Evolutionary conservation across 2,888 invertebrate species (phyloP).

Genomic region (Eristalis tenax): DNA sequence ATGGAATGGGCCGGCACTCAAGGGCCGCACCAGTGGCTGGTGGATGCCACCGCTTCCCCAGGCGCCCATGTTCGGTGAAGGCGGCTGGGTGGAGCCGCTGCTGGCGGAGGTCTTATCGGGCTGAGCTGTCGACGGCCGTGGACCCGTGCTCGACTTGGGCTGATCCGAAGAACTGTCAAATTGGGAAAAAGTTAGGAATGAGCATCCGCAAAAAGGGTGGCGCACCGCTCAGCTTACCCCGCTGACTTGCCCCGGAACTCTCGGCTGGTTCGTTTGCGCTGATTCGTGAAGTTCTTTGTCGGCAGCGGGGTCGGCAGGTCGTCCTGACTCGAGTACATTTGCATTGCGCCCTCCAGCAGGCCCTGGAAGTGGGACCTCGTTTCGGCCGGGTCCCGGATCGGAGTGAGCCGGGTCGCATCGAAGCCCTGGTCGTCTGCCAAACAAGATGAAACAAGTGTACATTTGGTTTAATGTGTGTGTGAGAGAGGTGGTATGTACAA

Average conservation of each 20-base stretch:
- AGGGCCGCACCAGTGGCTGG: slow-evolving; percentile 83
- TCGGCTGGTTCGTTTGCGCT: slow-evolving; percentile 76
- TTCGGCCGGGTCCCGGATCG: slow-evolving; percentile 79
- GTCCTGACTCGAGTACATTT: slow-evolving; percentile 80
- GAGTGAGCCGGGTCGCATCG: slow-evolving; percentile 73
- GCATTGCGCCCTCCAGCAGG: slow-evolving; percentile 80
- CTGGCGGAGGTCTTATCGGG: slow-evolving; percentile 77
- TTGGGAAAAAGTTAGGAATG: neutral
- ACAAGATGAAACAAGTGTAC: slow-evolving; percentile 70
- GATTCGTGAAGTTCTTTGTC: slow-evolving; percentile 77
- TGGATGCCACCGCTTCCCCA: slow-evolving; percentile 82
- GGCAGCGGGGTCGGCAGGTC: slow-evolving; percentile 79
- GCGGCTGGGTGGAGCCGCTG: slow-evolving; percentile 79
- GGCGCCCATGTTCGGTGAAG: slow-evolving; percentile 82
- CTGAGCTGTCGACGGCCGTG: slow-evolving; percentile 80
- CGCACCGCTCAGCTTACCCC: slow-evolving; percentile 63
- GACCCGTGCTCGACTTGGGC: slow-evolving; percentile 74
- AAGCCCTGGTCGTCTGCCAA: slow-evolving; percentile 68
- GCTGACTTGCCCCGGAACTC: slow-evolving; percentile 81
- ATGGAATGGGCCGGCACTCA: slow-evolving; percentile 86
- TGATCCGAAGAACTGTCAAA: slow-evolving; percentile 73
- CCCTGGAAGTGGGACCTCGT: slow-evolving; percentile 80
- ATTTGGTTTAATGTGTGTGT: slow-evolving; percentile 59
- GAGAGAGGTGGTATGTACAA: slow-evolving; percentile 61
- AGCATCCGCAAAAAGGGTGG: neutral